Evolutionary conservation across 2,888 invertebrate genomes (phyloP), one percentile per base, ranked within the genome.

Genomic region (Branchellion lobata): DNA sequence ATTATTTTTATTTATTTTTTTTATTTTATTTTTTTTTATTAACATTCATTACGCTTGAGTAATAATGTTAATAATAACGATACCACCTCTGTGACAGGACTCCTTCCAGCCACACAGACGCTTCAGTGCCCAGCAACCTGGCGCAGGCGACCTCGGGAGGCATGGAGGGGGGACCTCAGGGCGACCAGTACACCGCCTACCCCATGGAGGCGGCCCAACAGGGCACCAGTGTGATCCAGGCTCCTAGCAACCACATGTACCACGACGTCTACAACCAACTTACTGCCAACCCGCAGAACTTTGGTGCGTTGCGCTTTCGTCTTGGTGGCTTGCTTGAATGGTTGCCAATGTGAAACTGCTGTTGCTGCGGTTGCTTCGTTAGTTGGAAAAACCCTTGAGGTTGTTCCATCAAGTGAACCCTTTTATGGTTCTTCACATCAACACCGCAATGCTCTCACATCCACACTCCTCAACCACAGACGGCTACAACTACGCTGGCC

Each of bases 201-300:
- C 29, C 53, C 36, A 31, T 77, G 77, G 77, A 77, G 21, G n/a
- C 47, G n/a, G 29, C 33, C 31, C n/a, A n/a, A n/a, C 75, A 75
- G 51, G 75, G 51, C 18, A 77, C 77, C n/a, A 77, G 77, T 36
- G 77, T 77, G 27, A 77, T 77, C 36, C 77, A 77, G 36, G 24
- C 77, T 24, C 77, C 77, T 18, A 24, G n/a, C 77, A 61, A n/a
- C 24, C 65, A 77, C 40, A 34, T 65, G 31, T 61, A 61, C 65
- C 14, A 33, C 5, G 75, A 75, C 11, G 75, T 75, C 5, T 77
- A 77, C 29, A 77, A 77, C 36, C 77, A 77, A 57, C 61, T 57
- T 8, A 14, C 40, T 40, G 40, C 40, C 14, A 57, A 57, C 36
- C 33, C 61, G n/a, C 77, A 77, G 34, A 34, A 14, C 24, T 77